Evolutionary conservation across 2,888 invertebrate genomes (phyloP), one percentile per base, ranked within the genome.

Genomic region (Timandra comae): DNA sequence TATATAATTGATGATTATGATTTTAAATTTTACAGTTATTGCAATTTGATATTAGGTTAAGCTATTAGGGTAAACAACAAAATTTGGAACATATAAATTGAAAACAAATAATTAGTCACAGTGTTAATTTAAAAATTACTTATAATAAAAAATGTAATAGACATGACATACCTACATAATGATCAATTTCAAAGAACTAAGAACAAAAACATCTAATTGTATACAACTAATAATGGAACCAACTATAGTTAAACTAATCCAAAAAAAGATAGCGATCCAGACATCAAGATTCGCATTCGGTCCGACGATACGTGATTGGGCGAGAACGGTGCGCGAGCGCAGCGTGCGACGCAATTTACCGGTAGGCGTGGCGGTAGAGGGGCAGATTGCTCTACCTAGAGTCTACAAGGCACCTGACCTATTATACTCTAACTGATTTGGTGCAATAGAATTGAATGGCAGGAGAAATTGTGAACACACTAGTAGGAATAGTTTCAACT

Each of bases 321-420:
- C 62, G 78, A 74, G 65, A 63, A 65, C 11, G 62, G 62, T 57
- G 65, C 70, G 65, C 64, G 29, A 43, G 67, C 67, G 62, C 70
- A 63, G 41, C 47, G 51, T 44, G 59, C 63, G 59, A 53, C 67
- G 71, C 70, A 70, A 71, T 71, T 75, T 70, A 69, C 66, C 50
- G 61, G 40, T 56, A 49, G 80, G 79, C 79, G 80, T 66, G 70
- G 73, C 62, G 66, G 72, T 66, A 52, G 53, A 54, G 60, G 56
- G 49, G 61, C 60, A 49, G 51, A 51, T 53, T 47, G 16, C 16
- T 5, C 16, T 47, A 43, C 44, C 9, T n/a, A n/a, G 24, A 9
- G 24, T 11, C 10, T 24, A 40, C 40, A 35, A 35, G 38, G 41
- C 43, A 45, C 38, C 42, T 49, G 43, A 49, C 49, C 49, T 49